Evolutionary conservation across 2,797 vertebrate species (phyloP), one percentile per base, ranked within the genome.

Genomic region (Pseudochirops corinnae): DNA sequence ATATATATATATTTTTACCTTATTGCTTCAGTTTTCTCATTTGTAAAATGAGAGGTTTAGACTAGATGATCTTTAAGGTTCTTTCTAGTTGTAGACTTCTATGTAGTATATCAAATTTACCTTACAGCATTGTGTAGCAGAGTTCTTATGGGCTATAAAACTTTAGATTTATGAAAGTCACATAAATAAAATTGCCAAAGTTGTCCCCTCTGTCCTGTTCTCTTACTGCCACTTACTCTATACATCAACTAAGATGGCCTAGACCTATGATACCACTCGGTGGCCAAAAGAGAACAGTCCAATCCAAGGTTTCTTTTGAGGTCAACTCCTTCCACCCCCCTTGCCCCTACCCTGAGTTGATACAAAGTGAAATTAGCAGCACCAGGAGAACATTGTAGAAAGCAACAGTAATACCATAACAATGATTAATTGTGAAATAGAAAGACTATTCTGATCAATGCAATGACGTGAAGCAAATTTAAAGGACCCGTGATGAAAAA

Each of bases 11-110:
- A 46, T 58, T 62, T 33, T 62, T 62, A 60, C 12, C 31, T 29
- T 5, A 33, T 93, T 24, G 14, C 5, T 91, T 29, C 53, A 10
- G 11, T 55, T 55, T 55, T 55, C 53, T 55, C 53, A 55, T 93
- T 94, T 91, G 1, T 56, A 94, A 93, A 67, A 87, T 21, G 93
- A 46, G 93, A 94, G 26, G 92, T 11, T 11, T 55, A 55, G 94
- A 91, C 21, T 31, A 62, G 7, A 74, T n/a, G n/a, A n/a, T 94
- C 95, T 92, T 52, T 62, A 92, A 91, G 92, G 31, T 92, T 50
- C 55, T 46, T 95, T 93, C 11, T 92, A 94, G 13, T 93, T 93
- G 29, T 74, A 52, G 93, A 95, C 55, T 56, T 56, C 31, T 87
- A 55, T 0, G 62, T n/a, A 67, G 33, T n/a, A 67, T 18, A 18